Evolutionary conservation across 2,113 vertebrate species (phyloP).

Genomic region (Pelecanoides urinatrix): DNA sequence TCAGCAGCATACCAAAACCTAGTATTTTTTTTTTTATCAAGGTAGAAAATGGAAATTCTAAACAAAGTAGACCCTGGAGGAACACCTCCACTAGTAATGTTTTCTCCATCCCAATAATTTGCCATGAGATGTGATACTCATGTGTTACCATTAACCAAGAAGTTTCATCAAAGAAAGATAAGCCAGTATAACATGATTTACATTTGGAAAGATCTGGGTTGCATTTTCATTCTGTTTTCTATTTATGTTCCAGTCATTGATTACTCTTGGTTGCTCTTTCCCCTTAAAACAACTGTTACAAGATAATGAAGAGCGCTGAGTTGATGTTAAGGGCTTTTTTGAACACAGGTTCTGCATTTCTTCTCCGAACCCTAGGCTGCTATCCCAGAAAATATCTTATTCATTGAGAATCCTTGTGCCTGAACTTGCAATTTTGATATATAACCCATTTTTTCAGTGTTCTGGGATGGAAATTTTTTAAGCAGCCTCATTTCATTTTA

Average conservation of each 20-base stretch:
- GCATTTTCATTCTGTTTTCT: neutral
- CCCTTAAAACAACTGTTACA: neutral
- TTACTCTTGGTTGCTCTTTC: neutral
- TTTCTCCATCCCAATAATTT: neutral
- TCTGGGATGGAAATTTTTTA: constrained; percentile 21
- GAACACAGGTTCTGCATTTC: neutral
- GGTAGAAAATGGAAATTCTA: neutral
- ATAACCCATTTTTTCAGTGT: constrained; percentile 8
- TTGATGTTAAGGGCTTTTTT: neutral
- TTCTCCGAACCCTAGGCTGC: neutral
- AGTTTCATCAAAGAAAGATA: neutral
- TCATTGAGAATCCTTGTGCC: neutral
- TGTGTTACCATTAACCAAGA: neutral
- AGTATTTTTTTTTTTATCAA: neutral
- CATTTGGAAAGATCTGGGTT: neutral
- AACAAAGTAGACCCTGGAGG: neutral
- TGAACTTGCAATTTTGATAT: constrained; percentile 32
- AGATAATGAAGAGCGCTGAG: neutral
- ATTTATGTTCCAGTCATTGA: neutral
- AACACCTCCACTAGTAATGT: neutral
- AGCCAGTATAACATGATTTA: neutral
- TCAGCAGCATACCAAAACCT: neutral
- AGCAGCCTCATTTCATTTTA: constrained; percentile 44
- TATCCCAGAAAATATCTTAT: constrained; percentile 22
- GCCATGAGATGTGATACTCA: neutral